phyloP scores from a whole-genome alignment of 2,797 vertebrate species.

The Acestrorhynchus altus region DNA sequence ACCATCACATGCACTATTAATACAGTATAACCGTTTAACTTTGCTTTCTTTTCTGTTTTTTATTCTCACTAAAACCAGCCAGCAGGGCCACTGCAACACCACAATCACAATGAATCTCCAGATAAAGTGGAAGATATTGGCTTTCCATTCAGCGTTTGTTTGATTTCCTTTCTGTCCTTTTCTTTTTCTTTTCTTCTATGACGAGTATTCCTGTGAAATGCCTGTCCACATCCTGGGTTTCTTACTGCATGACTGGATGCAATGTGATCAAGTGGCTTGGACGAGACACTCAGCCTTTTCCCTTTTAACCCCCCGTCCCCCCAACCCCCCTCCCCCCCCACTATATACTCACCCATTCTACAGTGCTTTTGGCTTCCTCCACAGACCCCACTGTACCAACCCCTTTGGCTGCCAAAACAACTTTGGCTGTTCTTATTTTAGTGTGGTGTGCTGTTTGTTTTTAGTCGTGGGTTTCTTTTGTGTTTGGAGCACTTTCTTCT shows the following conservation, averaged over 20 bases:
- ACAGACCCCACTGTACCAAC: conserved; percentile 87
- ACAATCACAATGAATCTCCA: conserved; percentile 46
- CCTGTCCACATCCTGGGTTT: conserved; percentile 92
- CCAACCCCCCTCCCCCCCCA: conserved; percentile 57
- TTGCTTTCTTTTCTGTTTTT: conserved; percentile 61
- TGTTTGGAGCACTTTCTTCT: conserved; percentile 27
- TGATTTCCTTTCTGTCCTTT: conserved; percentile 68
- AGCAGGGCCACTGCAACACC: conserved; percentile 64
- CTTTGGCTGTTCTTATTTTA: conserved; percentile 76
- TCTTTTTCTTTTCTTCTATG: conserved; percentile 65
- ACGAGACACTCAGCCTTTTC: conserved; percentile 84
- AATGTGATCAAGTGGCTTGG: conserved; percentile 93
- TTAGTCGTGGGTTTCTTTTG: conserved; percentile 63
- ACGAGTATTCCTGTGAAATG: conserved; percentile 98
- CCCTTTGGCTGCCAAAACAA: conserved; percentile 86
- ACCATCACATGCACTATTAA: conserved; percentile 70
- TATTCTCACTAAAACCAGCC: conserved; percentile 70
- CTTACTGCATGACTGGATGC: conserved; percentile 99
- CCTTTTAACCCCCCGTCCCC: conserved; percentile 78
- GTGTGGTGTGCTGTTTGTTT: conserved; percentile 65
- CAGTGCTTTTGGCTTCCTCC: conserved; percentile 88
- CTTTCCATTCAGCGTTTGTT: conserved; percentile 46
- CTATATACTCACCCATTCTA: conserved; percentile 85
- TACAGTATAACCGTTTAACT: conserved; percentile 74
- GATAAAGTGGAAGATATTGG: conserved; percentile 69